Evolutionary conservation across 30 jellyfish, hydroid and myxozoan species (phyloP).

Genomic region (Catostylus mosaicus): DNA sequence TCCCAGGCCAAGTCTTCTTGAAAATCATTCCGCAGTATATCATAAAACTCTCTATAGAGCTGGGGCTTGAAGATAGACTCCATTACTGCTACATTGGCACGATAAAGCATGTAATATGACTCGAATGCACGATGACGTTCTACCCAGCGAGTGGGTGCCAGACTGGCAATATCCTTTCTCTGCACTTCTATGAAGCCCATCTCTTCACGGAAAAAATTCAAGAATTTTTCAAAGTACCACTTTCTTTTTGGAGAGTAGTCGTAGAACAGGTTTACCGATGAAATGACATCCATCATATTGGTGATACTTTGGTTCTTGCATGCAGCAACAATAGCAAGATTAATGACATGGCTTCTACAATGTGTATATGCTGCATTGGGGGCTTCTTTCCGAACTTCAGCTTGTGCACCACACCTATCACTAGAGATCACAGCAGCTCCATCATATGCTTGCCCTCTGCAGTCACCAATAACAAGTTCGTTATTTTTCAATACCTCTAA

Average conservation of each 20-base stretch:
- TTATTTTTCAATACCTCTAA: conserved; percentile 11
- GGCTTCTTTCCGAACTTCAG: conserved; percentile 37
- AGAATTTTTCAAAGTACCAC: conserved; percentile 32
- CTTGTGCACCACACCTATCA: conserved; percentile 41
- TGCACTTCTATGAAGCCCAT: conserved; percentile 20
- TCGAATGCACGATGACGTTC: conserved; percentile 56
- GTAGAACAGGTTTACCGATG: conserved; percentile 45
- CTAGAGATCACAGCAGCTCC: conserved; percentile 56
- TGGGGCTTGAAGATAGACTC: conserved; percentile 53
- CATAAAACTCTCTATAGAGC: conserved; percentile 41
- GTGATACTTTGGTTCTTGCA: conserved; percentile 48
- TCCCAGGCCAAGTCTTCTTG: conserved; percentile 44
- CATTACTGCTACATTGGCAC: conserved; percentile 9
- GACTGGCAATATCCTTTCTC: conserved; percentile 16
- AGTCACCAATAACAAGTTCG: conserved; percentile 23
- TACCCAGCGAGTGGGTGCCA: conserved; percentile 48
- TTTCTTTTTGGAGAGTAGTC: conserved; percentile 43
- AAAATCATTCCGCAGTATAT: conserved; percentile 19
- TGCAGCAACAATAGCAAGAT: conserved; percentile 55
- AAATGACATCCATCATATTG: conserved; percentile 7
- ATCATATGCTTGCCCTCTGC: conserved; percentile 59
- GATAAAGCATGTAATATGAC: conserved; percentile 23
- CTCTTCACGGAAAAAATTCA: conserved; percentile 25
- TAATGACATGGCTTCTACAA: conserved; percentile 45
- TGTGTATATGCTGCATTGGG: conserved; percentile 60